Conservation (phyloP, 35 echinoderm and acorn worm species). For the Lytechinus pictus region DNA sequence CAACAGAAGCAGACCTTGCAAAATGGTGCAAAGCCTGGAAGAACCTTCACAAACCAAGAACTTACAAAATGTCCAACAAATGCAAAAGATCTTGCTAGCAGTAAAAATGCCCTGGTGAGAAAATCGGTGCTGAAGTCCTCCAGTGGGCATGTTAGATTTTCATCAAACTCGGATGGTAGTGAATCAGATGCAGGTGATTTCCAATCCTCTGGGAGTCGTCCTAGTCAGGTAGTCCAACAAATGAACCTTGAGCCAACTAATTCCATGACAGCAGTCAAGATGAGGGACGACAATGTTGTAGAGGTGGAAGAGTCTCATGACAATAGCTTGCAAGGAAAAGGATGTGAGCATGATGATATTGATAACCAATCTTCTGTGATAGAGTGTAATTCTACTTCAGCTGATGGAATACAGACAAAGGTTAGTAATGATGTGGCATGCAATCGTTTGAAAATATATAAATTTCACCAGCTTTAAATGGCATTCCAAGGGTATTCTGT, state of each 20-base stretch:
- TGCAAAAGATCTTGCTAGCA: background rate
- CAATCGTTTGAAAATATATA: background rate
- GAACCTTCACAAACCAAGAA: background rate
- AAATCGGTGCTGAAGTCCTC: constrained; percentile 24
- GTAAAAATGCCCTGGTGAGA: background rate
- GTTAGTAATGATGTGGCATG: background rate
- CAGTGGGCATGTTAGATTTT: background rate
- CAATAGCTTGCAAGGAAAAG: background rate
- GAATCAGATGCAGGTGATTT: background rate
- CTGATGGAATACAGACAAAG: background rate
- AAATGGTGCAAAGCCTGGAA: background rate
- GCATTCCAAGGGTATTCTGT: too few relatives aligned
- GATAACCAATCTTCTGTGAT: background rate
- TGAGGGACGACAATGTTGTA: background rate
- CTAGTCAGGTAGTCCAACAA: background rate
- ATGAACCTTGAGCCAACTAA: background rate
- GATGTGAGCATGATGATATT: background rate
- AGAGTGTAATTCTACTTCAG: background rate
- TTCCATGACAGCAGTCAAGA: background rate
- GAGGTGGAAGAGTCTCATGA: background rate
- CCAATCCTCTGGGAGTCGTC: background rate
- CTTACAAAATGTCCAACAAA: background rate
- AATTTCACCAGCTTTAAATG: background rate
- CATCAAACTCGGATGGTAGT: constrained; percentile 17
- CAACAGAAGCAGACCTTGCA: background rate